Evolutionary conservation across 2,113 vertebrate species (phyloP).

Genomic region (Oryzias javanicus): DNA sequence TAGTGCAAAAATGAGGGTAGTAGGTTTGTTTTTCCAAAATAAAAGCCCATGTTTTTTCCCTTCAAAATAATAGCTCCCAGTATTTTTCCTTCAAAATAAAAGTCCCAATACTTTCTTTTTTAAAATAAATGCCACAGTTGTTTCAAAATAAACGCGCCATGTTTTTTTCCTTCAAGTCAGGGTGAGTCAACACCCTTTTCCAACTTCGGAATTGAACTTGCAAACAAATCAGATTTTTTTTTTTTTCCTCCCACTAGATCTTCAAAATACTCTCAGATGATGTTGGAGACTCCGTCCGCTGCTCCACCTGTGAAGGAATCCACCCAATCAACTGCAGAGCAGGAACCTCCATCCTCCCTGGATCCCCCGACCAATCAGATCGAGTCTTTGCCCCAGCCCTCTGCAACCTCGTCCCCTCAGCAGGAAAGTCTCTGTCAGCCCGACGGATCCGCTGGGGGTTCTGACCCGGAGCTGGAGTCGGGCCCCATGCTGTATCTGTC

Average conservation of each 20-base stretch:
- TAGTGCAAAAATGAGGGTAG: no score
- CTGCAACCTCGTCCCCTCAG: slow-evolving; percentile 56
- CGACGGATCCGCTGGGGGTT: background rate
- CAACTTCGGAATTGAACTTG: no score
- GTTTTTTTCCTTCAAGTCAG: no score
- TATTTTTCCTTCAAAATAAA: no score
- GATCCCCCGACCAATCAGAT: slow-evolving; percentile 26
- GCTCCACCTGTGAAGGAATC: slow-evolving; percentile 28
- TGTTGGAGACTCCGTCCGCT: slow-evolving; percentile 59
- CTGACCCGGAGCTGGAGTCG: slow-evolving; percentile 25
- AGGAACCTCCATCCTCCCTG: slow-evolving; percentile 35
- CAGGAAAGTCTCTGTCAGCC: slow-evolving; percentile 22
- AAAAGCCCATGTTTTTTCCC: no score
- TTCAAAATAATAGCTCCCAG: no score
- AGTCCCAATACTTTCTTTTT: no score
- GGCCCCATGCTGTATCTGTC: slow-evolving; percentile 64
- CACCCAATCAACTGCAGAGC: slow-evolving; percentile 30
- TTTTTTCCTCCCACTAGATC: slow-evolving; percentile 74
- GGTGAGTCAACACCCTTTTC: no score
- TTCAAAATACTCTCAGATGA: slow-evolving; percentile 79
- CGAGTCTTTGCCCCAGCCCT: slow-evolving; percentile 30
- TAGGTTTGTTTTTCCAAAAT: no score
- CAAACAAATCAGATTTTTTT: no score
- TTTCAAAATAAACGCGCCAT: no score
- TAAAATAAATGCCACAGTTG: no score